These are phyloP conservation scores for Acronicta psi DNA, from an alignment of 2,888 invertebrate species.

Conservation along the genomic window DNA sequence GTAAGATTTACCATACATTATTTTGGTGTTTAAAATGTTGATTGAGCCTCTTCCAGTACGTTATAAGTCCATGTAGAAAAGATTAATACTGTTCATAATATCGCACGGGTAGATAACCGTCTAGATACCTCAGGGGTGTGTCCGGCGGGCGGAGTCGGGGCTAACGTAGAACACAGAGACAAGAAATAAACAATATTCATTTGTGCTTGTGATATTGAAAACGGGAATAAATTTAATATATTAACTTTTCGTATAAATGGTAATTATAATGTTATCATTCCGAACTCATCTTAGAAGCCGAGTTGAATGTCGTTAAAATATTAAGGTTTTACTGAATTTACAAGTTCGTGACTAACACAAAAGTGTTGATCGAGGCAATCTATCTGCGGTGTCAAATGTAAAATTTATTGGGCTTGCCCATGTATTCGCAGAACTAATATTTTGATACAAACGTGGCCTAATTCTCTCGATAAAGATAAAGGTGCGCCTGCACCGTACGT, in stretches of 20 bases:
- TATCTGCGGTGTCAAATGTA: conserved; percentile 38
- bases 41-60: conserved; percentile 31
- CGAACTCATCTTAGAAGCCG: conserved; percentile 6
- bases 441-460: conserved; percentile 26
- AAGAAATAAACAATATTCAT: conserved; percentile 74
- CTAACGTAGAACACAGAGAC: conserved; percentile 68
- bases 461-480: conserved; percentile 48
- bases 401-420: conserved; percentile 37
- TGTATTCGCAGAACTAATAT: conserved; percentile 12
- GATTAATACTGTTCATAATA: conserved; percentile 72
- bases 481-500: conserved; percentile 28
- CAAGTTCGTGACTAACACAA: conserved; percentile 47
- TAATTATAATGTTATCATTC: conserved; percentile 23
- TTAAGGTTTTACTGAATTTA: conserved; percentile 19
- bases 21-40: neutral
- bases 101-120: conserved; percentile 71
- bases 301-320: conserved; percentile 9
- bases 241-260: conserved; percentile 17
- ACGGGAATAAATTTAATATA: conserved; percentile 43
- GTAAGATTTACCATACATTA: neutral
- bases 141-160: conserved; percentile 75
- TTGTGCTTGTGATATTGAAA: conserved; percentile 56
- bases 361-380: conserved; percentile 39
- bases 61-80: conserved; percentile 48
- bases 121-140: conserved; percentile 77